Evolutionary conservation across 2,888 invertebrate species (phyloP).

Genomic region (Agrotis clavis): DNA sequence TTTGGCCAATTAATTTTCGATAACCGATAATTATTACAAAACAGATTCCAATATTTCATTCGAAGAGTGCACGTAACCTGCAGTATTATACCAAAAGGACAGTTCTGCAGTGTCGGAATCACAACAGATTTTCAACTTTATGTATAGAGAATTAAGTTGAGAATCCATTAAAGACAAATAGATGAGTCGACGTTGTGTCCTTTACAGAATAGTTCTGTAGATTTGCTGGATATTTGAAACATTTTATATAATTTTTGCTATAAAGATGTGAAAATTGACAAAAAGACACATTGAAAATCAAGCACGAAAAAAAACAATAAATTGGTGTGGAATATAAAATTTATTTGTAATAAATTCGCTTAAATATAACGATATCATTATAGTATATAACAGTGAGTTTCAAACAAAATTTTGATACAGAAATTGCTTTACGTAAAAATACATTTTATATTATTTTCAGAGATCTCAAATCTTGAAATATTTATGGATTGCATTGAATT

Average conservation of each 20-base stretch:
- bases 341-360: constrained; percentile 67
- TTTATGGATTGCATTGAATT: background rate
- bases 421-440: constrained; percentile 1
- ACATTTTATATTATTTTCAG: background rate
- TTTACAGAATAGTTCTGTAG: no score
- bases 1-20: constrained; percentile 14
- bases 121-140: no score
- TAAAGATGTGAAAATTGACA: no score
- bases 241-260: background rate
- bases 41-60: background rate
- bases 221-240: no score
- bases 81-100: no score
- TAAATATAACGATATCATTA: constrained; percentile 58
- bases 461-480: constrained; percentile 9
- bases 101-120: no score
- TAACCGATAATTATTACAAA: background rate
- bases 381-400: constrained; percentile 49
- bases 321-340: constrained; percentile 62
- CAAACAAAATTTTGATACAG: constrained; percentile 20
- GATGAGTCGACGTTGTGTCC: no score
- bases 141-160: no score
- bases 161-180: no score
- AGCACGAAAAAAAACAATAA: constrained; percentile 5
- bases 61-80: background rate
- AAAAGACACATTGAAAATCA: background rate